Base-by-base conservation (phyloP, 2,113 vertebrate genomes). In the Cyanocitta stelleri region DNA sequence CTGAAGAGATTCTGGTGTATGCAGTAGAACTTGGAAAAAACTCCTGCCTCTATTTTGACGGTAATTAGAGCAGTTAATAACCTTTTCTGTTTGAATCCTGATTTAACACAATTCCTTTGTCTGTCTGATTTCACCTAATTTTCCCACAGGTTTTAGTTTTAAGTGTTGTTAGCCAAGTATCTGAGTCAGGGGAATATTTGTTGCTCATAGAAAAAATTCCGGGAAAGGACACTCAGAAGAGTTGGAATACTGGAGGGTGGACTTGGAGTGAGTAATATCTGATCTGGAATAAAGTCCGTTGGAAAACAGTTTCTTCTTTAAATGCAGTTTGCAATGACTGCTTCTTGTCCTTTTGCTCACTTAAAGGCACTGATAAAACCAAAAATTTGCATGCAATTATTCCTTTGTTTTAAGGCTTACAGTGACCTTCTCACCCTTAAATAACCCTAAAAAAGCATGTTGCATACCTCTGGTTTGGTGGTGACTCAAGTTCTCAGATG, bases 1-100 rank as follows among this genome's bases (percentile, higher is more conserved):
- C 19, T 32, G 62, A 86, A 41, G 59, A 67, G 62, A 63, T 94
- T 24, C 55, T n/a, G 13, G 8, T 97, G 89, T 26, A 5, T 33
- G 62, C 97, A 23, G 51, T 92, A 13, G 3, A n/a, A 16, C 69
- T 97, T 16, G 79, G 92, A 37, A 27, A 85, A 10, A 82, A 96
- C 3, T 77, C 35, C 73, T 84, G 87, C 44, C 92, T 97, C 73
- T 96, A 95, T 58, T 96, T 96, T 63, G 56, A 61, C 6, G 97
- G 97, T 97, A 95, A 90, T 37, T 33, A 21, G 32, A 78, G 27
- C 75, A 52, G 26, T 41, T 56, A 18, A 10, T 56, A n/a, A 43
- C 12, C 16, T 72, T 7, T 59, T 27, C n/a, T 89, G 10, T 54
- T 85, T 46, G 44, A 63, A 41, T 56, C 15, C 24, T 12, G 46